These are phyloP conservation scores for Dryobota labecula DNA, from an alignment of 2,888 invertebrate species.

Conservation along the genomic window DNA sequence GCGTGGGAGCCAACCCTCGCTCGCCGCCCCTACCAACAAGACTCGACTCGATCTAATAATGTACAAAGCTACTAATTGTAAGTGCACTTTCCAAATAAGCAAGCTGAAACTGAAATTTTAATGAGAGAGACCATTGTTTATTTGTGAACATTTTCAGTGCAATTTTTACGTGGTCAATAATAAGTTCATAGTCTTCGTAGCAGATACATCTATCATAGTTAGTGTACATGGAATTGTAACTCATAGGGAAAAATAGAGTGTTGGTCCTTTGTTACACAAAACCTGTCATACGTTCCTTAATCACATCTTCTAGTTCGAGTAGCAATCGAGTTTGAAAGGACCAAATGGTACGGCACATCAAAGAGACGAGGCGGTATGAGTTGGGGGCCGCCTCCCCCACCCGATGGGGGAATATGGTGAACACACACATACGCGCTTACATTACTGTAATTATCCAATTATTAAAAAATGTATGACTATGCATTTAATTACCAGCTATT, in stretches of 20 bases:
- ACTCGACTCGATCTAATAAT: conserved; percentile 70
- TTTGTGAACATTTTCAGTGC: conserved; percentile 19
- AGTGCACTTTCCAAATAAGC: conserved; percentile 50
- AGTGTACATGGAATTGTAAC: background rate
- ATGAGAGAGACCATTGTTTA: conserved; percentile 11
- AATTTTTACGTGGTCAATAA: background rate
- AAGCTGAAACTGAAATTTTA: conserved; percentile 38
- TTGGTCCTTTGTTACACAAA: background rate
- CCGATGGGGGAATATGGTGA: conserved; percentile 81
- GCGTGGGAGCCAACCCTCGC: conserved; percentile 78
- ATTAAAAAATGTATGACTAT: conserved; percentile 77
- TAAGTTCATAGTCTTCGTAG: background rate
- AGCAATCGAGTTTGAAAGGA: conserved; percentile 60
- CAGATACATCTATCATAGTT: background rate
- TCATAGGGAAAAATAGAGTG: background rate
- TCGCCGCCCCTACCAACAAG: conserved; percentile 72
- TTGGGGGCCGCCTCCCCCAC: conserved; percentile 68
- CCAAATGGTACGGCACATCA: conserved; percentile 74
- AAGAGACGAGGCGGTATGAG: conserved; percentile 74
- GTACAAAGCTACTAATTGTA: conserved; percentile 42
- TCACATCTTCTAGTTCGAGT: conserved; percentile 62
- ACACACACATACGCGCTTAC: conserved; percentile 82
- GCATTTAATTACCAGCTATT: conserved; percentile 66
- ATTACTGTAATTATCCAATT: conserved; percentile 89
- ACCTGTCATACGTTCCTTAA: background rate